Conservation (phyloP, 2,113 vertebrate species). For the Gnathonemus longibarbis region DNA sequence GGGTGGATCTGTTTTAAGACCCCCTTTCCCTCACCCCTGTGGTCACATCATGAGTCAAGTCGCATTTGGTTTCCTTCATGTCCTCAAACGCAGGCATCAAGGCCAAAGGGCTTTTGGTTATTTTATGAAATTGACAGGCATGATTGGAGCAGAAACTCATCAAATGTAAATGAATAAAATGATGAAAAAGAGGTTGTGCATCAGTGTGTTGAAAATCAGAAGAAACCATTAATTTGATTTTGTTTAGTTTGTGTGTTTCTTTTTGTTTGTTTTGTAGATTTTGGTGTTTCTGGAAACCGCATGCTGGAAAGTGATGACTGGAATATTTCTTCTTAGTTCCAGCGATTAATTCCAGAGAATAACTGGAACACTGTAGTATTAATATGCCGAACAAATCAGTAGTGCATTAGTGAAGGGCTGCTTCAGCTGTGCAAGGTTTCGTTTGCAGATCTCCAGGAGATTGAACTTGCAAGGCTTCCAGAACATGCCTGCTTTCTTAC, state of each 20-base stretch:
- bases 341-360: background rate
- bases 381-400: background rate
- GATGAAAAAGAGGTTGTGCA: background rate
- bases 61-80: background rate
- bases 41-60: background rate
- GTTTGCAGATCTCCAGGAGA: background rate
- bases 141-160: background rate
- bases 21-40: background rate
- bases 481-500: background rate
- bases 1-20: background rate
- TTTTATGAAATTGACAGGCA: background rate
- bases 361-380: background rate
- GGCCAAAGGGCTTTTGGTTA: background rate
- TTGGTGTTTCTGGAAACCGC: background rate
- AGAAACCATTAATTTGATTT: background rate
- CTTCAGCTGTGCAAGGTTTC: background rate
- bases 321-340: background rate
- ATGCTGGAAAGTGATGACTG: background rate
- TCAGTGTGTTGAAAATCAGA: background rate
- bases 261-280: background rate
- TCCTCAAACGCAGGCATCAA: background rate
- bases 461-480: background rate
- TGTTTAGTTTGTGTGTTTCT: background rate
- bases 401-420: background rate
- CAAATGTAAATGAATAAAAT: background rate